Evolutionary conservation across 2,113 vertebrate species (phyloP), one percentile per base, ranked within the genome.

Genomic region (Anhinga anhinga): DNA sequence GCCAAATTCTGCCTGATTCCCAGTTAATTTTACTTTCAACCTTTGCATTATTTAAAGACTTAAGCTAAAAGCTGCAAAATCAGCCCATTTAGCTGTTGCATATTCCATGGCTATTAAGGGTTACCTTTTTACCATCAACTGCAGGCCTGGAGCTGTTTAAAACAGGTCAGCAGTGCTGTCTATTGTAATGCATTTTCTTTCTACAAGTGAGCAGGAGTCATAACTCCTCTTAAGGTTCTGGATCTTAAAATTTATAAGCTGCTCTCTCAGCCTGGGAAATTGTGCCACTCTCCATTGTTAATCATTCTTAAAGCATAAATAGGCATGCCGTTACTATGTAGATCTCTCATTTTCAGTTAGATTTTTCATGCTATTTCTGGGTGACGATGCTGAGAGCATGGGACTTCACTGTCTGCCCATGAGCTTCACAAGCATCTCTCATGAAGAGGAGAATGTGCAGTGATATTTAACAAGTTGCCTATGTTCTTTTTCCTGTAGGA

Each of bases 401-500:
- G 56, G 27, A 21, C 47, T 63, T 81, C 8, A 47, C 29, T 84
- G 66, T 52, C 71, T 86, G 36, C 32, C 78, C 59, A 4, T n/a
- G 82, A 58, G 42, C 62, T 82, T 89, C 55, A 13, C 27, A 21
- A 20, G 36, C 13, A 6, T 55, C 21, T 78, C 32, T 66, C 44
- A 13, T 62, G 83, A 74, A 40, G 72, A 67, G 58, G 50, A 66
- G 52, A 20, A 40, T 5, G 38, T 76, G 44, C 50, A 38, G 62
- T 61, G 76, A 49, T 94, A 26, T 42, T 56, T 92, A 61, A 93
- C 25, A 7, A 40, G 34, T 19, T 86, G 32, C 8, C 26, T 86
- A 2, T 91, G 59, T 79, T 70, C 40, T 94, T 19, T 81, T 80
- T 23, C 84, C 66, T 86, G 11, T 71, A 99, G 99, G 99, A 96